Conservation (phyloP, 2,888 invertebrate species). For the Enoplolaimus lenunculus region DNA sequence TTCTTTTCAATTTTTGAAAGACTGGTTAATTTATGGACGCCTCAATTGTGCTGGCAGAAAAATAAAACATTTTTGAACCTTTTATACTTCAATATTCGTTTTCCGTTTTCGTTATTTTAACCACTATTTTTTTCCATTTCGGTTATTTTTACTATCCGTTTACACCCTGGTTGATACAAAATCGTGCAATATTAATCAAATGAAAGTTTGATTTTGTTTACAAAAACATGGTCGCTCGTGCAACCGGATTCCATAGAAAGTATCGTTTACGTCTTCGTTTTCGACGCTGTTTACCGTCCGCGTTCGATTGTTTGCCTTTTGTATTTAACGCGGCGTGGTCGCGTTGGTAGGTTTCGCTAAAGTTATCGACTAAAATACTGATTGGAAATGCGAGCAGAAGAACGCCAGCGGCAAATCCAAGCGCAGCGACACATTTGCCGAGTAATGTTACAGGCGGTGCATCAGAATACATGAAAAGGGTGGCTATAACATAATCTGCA, state of each 20-base stretch:
- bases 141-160: too few species aligned
- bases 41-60: too few species aligned
- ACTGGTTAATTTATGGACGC: too few species aligned
- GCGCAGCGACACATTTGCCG: slow-evolving; percentile 13
- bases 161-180: too few species aligned
- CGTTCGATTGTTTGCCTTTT: not conserved
- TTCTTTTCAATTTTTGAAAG: too few species aligned
- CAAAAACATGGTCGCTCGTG: not conserved
- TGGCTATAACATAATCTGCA: slow-evolving; percentile 11
- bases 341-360: slow-evolving; percentile 10
- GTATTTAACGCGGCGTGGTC: not conserved
- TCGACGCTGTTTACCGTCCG: not conserved
- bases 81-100: too few species aligned
- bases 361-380: slow-evolving; percentile 16
- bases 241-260: not conserved
- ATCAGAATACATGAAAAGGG: slow-evolving; percentile 17
- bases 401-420: slow-evolving; percentile 14
- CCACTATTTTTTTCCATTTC: too few species aligned
- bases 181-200: too few species aligned
- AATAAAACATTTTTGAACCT: too few species aligned
- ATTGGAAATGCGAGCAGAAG: slow-evolving; percentile 16
- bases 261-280: not conserved
- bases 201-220: too few species aligned
- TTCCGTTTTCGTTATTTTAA: too few species aligned
- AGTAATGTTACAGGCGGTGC: slow-evolving; percentile 9